Base-by-base conservation (phyloP, 2,888 invertebrate species). In the Apamea crenata region DNA sequence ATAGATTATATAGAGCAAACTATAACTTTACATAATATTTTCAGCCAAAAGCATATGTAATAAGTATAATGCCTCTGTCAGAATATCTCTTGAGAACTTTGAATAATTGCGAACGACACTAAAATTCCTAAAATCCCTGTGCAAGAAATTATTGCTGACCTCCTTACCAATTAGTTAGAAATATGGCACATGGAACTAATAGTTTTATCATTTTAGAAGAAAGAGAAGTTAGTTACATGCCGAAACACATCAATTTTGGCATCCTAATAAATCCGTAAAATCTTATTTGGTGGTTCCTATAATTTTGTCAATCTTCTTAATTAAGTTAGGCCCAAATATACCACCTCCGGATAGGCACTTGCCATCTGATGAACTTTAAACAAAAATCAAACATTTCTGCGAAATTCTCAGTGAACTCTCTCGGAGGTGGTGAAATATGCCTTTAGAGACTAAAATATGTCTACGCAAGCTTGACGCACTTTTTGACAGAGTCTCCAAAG, bases 401-500 rank as follows among this genome's bases (percentile, higher is more conserved):
- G 2, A 67, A 36, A 29, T 50, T 76, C 21, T 21, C 16, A 36
- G 6, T 29, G 47, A 29, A 40, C 2, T 72, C 21, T 6, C 5
- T 29, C 2, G 21, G 18, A 6, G 40, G 5, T 21, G 18, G 0
- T 44, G 1, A 40, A 50, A 12, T 12, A 59, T 2, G 6, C 21
- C 7, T 32, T 40, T 16, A 29, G 5, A 36, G 10, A 32, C 7
- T 29, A 44, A 74, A 44, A 68, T 32, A 21, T 76, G 80, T 50
- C 68, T 76, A 53, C 75, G 69, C 72, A 12, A 80, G 36, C 65
- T 89, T 90, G n/a, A 53, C 80, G 67, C 92, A 93, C 25, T 92
- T 87, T 21, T 89, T 84, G 40, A 91, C 7, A 2, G 67, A 77
- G 32, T 81, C 80, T 1, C 95, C 94, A 5, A 95, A 91, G 18